Conservation (phyloP, 2,113 vertebrate species). For the Oophaga pumilio region DNA sequence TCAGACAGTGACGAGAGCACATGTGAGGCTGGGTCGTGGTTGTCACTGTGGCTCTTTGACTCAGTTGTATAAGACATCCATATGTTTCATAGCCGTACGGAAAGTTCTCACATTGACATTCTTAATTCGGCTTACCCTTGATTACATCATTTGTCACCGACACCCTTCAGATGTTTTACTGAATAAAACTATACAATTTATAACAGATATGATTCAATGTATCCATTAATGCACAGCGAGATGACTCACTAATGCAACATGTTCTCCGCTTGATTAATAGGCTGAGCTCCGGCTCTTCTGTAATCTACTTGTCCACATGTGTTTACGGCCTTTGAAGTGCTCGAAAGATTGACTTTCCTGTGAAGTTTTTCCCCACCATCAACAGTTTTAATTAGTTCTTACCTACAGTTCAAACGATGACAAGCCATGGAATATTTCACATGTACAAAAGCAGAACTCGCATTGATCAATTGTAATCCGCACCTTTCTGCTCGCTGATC, state of each 20-base stretch:
- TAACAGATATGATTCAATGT: not conserved
- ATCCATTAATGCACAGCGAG: not conserved
- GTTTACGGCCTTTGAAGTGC: not conserved
- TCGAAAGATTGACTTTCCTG: not conserved
- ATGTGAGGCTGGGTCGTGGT: not conserved
- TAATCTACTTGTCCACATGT: not conserved
- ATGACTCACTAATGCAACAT: not conserved
- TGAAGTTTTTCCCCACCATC: slow-evolving; percentile 64
- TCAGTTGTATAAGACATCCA: not conserved
- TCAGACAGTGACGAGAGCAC: not conserved
- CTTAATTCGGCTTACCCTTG: not conserved
- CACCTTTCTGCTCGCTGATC: slow-evolving; percentile 53
- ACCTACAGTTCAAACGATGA: slow-evolving; percentile 63
- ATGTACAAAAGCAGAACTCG: slow-evolving; percentile 62
- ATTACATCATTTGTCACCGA: not conserved
- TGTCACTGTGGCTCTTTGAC: not conserved
- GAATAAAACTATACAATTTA: not conserved
- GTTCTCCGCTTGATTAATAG: not conserved
- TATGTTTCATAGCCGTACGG: not conserved
- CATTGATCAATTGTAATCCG: slow-evolving; percentile 63
- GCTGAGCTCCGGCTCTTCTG: not conserved
- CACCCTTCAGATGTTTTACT: not conserved
- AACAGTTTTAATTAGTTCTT: slow-evolving; percentile 69
- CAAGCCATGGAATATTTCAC: slow-evolving; percentile 62
- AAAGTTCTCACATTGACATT: not conserved